Base-by-base conservation (phyloP, 2,888 invertebrate genomes). In the Empis stercorea region DNA sequence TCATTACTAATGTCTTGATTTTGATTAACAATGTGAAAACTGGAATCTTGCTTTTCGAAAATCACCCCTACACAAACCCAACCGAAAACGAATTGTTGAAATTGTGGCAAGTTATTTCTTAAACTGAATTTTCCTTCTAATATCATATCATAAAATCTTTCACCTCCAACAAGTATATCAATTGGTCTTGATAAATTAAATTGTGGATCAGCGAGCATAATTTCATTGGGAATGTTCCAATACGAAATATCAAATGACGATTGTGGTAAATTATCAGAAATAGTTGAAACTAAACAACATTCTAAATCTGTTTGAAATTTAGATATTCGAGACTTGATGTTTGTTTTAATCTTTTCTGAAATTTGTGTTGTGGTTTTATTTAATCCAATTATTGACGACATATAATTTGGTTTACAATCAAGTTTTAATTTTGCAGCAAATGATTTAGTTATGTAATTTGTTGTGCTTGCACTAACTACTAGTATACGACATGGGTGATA, bases 31-130 rank as follows among this genome's bases (percentile, higher is more conserved):
- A n/a, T 36, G n/a, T 36, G 5, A 14, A 14, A 36, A 7, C 2
- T 16, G 10, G 15, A 15, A 16, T 20, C 5, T 20, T 20, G 20
- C 3, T 20, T 20, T 20, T 20, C 20, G 16, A 2, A 2, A 16
- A 16, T 10, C 23, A n/a, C 1, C 48, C 46, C 11, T 43, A 50
- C 10, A 50, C 20, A 23, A 11, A 48, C 30, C 48, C 50, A 48
- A 3, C 45, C 51, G 15, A 51, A 44, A 9, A 15, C 42, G 4
- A 48, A 47, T 10, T 46, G 42, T 32, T 50, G 48, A 2, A 46
- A 45, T 14, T 46, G 38, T 20, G 20, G 20, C 20, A 20, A 5
- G 20, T 20, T 20, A 20, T 20, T 20, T 20, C 20, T 5, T 20
- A 20, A 20, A 20, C 3, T 20, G 20, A 20, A 20, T 20, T 20